A percentile compares a stretch with the other conserved stretches of the same genome.
Conservation (phyloP, 2,113 vertebrate genomes). For the Osmerus eperlanus region DNA sequence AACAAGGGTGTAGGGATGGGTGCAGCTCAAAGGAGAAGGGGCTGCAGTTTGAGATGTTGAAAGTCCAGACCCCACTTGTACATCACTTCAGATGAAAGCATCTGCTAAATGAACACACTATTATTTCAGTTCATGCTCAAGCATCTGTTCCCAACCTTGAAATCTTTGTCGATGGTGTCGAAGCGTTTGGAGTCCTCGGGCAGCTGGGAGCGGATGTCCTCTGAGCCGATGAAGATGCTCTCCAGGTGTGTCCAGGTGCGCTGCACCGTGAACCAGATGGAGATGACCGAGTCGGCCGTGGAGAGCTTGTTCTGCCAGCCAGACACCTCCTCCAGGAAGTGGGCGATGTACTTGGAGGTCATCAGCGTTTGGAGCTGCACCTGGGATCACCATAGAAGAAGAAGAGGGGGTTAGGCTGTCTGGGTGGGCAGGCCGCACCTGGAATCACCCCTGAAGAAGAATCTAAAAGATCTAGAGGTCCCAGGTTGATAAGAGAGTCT, state of each 20-base stretch:
- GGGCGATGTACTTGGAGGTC: constrained; percentile 74
- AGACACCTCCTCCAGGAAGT: constrained; percentile 79
- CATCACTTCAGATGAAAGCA: too few species aligned
- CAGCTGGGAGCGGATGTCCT: constrained; percentile 78
- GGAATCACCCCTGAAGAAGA: too few species aligned
- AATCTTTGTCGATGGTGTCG: constrained; percentile 76
- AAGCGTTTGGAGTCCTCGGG: constrained; percentile 79
- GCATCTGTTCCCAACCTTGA: constrained; percentile 59
- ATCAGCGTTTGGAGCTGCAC: constrained; percentile 82
- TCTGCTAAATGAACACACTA: too few species aligned
- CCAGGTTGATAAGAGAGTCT: too few species aligned
- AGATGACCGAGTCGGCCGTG: constrained; percentile 60
- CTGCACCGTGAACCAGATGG: constrained; percentile 81
- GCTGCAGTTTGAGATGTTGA: too few species aligned
- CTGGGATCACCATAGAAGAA: neutral
- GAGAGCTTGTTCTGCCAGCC: constrained; percentile 80
- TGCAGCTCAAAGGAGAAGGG: too few species aligned
- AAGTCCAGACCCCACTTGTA: too few species aligned
- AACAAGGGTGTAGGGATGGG: too few species aligned
- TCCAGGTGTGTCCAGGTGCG: constrained; percentile 78
- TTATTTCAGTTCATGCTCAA: neutral
- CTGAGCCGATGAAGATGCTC: constrained; percentile 81
- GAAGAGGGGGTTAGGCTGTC: neutral
- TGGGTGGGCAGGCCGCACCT: too few species aligned
- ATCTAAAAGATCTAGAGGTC: too few species aligned